Evolutionary conservation across 2,113 vertebrate species (phyloP).

Genomic region (Paralichthys olivaceus): DNA sequence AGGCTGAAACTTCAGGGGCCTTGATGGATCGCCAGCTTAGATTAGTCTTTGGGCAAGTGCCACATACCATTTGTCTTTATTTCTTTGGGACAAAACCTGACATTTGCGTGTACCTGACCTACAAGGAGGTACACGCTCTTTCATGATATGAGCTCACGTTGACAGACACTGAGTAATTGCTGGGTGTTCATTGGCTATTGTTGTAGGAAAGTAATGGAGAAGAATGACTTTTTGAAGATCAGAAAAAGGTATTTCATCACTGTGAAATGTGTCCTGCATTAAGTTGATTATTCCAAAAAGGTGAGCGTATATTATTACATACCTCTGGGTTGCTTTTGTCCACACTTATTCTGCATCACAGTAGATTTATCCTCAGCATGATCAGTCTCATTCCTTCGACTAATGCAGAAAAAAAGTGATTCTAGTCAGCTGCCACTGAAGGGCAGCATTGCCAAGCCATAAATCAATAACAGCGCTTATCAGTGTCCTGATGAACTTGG

Average conservation of each 20-base stretch:
- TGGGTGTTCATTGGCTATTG: constrained; percentile 31
- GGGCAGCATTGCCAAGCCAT: constrained; percentile 82
- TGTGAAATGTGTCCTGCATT: constrained; percentile 36
- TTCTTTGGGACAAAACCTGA: constrained; percentile 66
- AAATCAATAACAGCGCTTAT: constrained; percentile 68
- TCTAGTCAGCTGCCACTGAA: constrained; percentile 78
- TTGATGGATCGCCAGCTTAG: constrained; percentile 69
- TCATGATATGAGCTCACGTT: constrained; percentile 42
- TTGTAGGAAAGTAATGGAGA: constrained; percentile 50
- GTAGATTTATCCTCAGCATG: constrained; percentile 8
- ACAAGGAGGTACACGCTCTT: constrained; percentile 34
- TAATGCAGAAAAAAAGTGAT: constrained; percentile 63
- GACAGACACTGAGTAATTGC: constrained; percentile 56
- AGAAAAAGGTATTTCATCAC: constrained; percentile 43
- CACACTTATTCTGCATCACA: constrained; percentile 4
- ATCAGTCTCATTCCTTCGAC: constrained; percentile 13
- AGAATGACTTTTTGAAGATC: constrained; percentile 44
- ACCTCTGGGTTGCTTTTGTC: constrained; percentile 21
- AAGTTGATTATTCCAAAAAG: constrained; percentile 36
- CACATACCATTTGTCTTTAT: constrained; percentile 71
- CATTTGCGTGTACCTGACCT: constrained; percentile 71
- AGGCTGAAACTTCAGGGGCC: constrained; percentile 34
- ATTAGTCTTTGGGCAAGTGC: constrained; percentile 67
- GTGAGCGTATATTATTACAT: constrained; percentile 11
- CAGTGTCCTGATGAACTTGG: constrained; percentile 50